Conservation (phyloP, 2,797 vertebrate species). For the Podarcis lilfordi region DNA sequence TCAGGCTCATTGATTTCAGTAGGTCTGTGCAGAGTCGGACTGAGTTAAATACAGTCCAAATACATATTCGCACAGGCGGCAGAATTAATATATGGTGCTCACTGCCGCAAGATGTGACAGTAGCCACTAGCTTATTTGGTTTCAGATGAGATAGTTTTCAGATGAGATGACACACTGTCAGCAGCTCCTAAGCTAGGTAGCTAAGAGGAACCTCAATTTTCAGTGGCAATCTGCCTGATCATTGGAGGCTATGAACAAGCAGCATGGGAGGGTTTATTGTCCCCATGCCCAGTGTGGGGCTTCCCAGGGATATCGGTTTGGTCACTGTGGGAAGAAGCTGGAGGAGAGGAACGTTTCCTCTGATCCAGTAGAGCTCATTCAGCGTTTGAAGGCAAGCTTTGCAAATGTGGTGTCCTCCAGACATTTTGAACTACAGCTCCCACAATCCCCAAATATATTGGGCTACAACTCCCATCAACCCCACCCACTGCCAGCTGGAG, state of each 20-base stretch:
- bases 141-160: background rate
- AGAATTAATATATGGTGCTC: background rate
- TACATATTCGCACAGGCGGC: background rate
- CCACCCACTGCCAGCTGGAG: background rate
- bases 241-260: background rate
- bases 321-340: background rate
- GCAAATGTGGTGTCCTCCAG: too few relatives aligned
- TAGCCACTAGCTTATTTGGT: too few relatives aligned
- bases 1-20: too few relatives aligned
- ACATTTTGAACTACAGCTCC: too few relatives aligned
- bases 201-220: background rate
- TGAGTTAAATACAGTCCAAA: background rate
- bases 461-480: background rate
- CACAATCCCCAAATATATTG: too few relatives aligned
- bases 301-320: background rate
- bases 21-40: too few relatives aligned
- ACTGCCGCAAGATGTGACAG: background rate
- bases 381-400: too few relatives aligned
- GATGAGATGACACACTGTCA: background rate
- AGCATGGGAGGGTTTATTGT: too few relatives aligned
- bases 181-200: too few relatives aligned
- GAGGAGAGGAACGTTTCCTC: too few relatives aligned
- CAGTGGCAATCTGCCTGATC: background rate
- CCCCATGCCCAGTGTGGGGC: background rate
- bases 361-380: too few relatives aligned